Evolutionary conservation across 1,140 invertebrate genomes (phyloP).

Genomic region (Brachionus paranguensis): DNA sequence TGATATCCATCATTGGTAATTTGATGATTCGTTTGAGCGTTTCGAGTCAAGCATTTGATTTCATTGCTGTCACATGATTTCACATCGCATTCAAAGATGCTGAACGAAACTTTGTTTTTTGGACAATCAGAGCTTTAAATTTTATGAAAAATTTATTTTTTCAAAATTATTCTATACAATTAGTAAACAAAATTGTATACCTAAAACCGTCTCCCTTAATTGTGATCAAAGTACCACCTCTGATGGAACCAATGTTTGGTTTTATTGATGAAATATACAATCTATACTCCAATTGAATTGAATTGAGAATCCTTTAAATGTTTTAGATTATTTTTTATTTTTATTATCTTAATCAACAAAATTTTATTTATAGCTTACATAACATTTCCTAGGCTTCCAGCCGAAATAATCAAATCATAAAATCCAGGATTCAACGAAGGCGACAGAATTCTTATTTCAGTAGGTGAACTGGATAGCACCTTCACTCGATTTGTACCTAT

Average conservation of each 20-base stretch:
- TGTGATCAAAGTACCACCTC: conserved; percentile 47
- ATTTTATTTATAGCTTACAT: background rate
- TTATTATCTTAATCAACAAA: background rate
- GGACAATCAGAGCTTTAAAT: background rate
- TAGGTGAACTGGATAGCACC: conserved; percentile 39
- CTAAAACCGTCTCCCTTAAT: conserved; percentile 47
- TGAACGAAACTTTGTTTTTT: conserved; percentile 44
- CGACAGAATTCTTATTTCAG: conserved; percentile 41
- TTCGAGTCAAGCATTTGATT: conserved; percentile 45
- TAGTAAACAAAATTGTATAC: background rate
- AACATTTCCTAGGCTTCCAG: background rate
- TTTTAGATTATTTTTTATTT: background rate
- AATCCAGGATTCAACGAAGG: conserved; percentile 42
- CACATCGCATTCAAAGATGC: conserved; percentile 43
- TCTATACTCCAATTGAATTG: background rate
- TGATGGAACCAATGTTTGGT: conserved; percentile 25
- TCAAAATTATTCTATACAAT: background rate
- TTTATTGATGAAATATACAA: conserved; percentile 39
- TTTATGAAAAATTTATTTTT: background rate
- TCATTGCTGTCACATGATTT: conserved; percentile 41
- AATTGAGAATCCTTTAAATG: no score
- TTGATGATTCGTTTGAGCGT: conserved; percentile 42
- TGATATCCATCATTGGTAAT: conserved; percentile 45
- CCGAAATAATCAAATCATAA: conserved; percentile 37
- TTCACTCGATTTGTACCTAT: conserved; percentile 42